These are phyloP conservation scores for Drosophila simulans DNA, from an alignment of 1,140 invertebrate species.

Conservation along the genomic window DNA sequence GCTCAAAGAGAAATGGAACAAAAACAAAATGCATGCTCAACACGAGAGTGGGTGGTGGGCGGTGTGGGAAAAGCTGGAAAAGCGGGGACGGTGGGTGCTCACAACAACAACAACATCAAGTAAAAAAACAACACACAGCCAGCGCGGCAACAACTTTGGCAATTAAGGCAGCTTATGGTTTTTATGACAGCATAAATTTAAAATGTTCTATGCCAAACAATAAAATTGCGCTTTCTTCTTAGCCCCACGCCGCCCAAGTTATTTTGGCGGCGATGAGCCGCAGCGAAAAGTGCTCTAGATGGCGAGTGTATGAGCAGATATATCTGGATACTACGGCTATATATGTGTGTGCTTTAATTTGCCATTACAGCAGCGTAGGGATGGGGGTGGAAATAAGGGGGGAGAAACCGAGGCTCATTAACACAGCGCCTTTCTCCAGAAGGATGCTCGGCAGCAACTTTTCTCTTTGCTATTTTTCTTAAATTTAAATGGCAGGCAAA, in stretches of 20 bases:
- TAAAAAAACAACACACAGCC: conserved; percentile 35
- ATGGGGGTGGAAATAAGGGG: neutral
- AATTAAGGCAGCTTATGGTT: conserved; percentile 82
- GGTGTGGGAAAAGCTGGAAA: neutral
- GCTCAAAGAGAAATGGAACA: conserved; percentile 54
- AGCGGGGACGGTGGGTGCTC: neutral
- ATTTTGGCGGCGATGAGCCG: conserved; percentile 61
- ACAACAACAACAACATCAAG: conserved; percentile 22
- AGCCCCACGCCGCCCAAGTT: conserved; percentile 49
- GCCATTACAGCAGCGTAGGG: conserved; percentile 32
- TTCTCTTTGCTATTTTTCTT: conserved; percentile 39
- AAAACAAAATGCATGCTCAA: conserved; percentile 39
- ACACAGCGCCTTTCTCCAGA: conserved; percentile 61
- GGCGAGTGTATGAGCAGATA: conserved; percentile 9
- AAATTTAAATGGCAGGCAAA: conserved; percentile 62
- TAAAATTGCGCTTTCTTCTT: conserved; percentile 50
- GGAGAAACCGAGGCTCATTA: conserved; percentile 54
- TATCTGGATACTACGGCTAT: conserved; percentile 9
- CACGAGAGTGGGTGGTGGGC: neutral
- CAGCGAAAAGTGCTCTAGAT: conserved; percentile 22
- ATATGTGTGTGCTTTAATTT: conserved; percentile 33
- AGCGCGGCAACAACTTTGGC: conserved; percentile 68
- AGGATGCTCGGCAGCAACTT: conserved; percentile 67
- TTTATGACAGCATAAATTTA: conserved; percentile 82
- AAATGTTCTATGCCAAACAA: conserved; percentile 73